Evolutionary conservation across 2,888 invertebrate genomes (phyloP), one percentile per base, ranked within the genome.

Genomic region (Cecidostiba fungosa): DNA sequence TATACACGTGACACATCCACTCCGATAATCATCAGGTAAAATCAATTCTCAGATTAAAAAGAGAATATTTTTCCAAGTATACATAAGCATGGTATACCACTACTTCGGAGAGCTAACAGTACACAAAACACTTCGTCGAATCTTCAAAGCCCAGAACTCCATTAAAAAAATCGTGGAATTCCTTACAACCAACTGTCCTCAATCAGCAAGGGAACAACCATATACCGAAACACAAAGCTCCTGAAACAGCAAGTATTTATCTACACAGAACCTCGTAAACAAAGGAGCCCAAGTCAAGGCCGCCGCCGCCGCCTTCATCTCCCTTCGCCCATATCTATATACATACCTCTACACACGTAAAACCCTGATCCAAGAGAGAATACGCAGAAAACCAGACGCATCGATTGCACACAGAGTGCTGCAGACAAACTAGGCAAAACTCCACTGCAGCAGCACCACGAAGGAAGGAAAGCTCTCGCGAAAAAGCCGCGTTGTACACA

Each of bases 221-320:
- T 23, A n/a, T 54, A 54, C 4, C 26, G 19, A 50, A 50, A n/a
- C 2, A 69, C 69, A 78, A 50, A 59, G 26, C 73, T 62, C 5
- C 72, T n/a, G 29, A 54, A 69, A 16, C 26, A 8, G 50, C 70
- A 43, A 29, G n/a, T 77, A 80, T 85, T 70, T 80, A 83, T 72
- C 83, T 19, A 26, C 43, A n/a, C 43, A n/a, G 43, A 32, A 23
- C 50, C 76, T 39, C 54, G 85, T 77, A 85, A 85, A 81, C 80
- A 85, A 85, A 85, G 85, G 80, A 66, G 69, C 76, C 59, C 77
- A 29, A 76, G 76, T 80, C 80, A 85, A 85, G 84, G 84, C 84
- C 84, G n/a, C 54, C n/a, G 50, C 50, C 50, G 54, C 54, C 23
- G 70, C 54, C 50, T 78, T 47, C 19, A 19, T 50, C 39, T 62